These are phyloP conservation scores for Zosterops pallidus DNA, from an alignment of 2,113 vertebrate species.

Conservation along the genomic window DNA sequence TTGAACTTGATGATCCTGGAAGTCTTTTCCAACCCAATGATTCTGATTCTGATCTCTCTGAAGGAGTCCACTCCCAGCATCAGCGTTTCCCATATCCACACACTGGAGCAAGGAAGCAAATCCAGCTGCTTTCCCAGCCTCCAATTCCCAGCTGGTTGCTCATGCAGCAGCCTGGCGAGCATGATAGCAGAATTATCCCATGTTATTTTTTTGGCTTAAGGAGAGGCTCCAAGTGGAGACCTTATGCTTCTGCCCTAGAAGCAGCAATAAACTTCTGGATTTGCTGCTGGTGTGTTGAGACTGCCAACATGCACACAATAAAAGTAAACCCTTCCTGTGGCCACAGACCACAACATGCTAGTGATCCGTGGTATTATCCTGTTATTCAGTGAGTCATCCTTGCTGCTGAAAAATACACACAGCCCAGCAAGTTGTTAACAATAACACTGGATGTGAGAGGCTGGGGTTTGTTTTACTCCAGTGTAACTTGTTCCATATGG, in stretches of 20 bases:
- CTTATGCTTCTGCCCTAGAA: neutral
- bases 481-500: slow-evolving; percentile 47
- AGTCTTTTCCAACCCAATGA: too few species aligned
- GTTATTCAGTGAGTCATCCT: slow-evolving; percentile 14
- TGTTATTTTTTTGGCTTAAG: neutral
- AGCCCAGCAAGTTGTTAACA: slow-evolving; percentile 6
- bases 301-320: slow-evolving; percentile 10
- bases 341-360: slow-evolving; percentile 10
- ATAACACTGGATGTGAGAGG: slow-evolving; percentile 36
- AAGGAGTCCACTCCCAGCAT: neutral
- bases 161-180: neutral
- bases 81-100: fast-evolving
- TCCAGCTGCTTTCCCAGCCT: neutral
- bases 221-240: neutral
- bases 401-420: neutral
- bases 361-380: neutral
- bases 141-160: neutral
- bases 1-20: too few species aligned
- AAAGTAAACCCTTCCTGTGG: slow-evolving; percentile 43
- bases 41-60: neutral
- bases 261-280: slow-evolving; percentile 15
- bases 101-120: neutral
- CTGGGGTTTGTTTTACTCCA: slow-evolving; percentile 33
- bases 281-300: neutral
- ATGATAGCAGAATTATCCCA: neutral